Conservation (phyloP, 23 tunicate genomes). For the Styela clava region DNA sequence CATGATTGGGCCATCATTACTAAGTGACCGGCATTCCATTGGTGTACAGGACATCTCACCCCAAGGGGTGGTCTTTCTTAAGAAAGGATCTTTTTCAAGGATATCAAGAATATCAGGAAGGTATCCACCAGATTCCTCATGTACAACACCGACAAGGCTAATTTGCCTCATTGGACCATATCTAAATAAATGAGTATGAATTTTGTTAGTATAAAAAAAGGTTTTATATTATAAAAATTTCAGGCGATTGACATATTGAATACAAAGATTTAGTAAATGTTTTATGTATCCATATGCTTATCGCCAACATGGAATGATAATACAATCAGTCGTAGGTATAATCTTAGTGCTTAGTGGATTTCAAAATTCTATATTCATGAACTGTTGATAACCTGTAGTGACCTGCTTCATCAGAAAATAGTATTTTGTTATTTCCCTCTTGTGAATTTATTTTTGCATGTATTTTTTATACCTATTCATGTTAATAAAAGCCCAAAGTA, state of each 20-base stretch:
- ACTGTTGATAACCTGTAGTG: too few relatives aligned
- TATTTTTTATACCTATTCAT: too few relatives aligned
- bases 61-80: constrained; percentile 83
- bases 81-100: constrained; percentile 74
- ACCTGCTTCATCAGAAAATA: too few relatives aligned
- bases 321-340: too few relatives aligned
- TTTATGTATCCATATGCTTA: background rate
- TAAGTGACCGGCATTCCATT: constrained; percentile 47
- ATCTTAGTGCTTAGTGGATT: too few relatives aligned
- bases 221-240: too few relatives aligned
- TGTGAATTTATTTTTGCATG: too few relatives aligned
- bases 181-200: constrained; percentile 31
- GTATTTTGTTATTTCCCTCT: too few relatives aligned
- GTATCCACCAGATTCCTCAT: constrained; percentile 90
- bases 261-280: background rate
- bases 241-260: background rate
- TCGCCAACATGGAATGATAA: too few relatives aligned
- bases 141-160: constrained; percentile 81
- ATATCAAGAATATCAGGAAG: constrained; percentile 75
- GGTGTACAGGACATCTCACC: constrained; percentile 84
- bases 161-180: constrained; percentile 94
- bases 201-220: background rate
- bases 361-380: too few relatives aligned
- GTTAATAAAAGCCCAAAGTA: too few relatives aligned
- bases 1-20: constrained; percentile 93